Percentiles rank a stretch among this genome's conserved stretches.
These are phyloP conservation scores for Poecile atricapillus DNA, from an alignment of 2,113 vertebrate genomes.

Conservation along the genomic window DNA sequence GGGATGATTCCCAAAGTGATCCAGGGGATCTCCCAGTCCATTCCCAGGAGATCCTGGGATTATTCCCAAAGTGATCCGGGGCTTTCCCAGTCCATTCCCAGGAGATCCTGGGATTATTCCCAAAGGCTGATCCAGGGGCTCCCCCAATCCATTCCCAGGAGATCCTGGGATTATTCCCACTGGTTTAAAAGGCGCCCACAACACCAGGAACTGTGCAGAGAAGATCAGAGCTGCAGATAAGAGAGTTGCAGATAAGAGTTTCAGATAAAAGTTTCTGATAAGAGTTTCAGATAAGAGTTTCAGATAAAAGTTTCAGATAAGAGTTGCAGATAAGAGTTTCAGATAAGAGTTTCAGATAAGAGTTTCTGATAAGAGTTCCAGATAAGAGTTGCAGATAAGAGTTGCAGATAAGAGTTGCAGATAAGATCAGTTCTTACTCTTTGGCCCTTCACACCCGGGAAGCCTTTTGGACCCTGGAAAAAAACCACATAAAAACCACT, in stretches of 20 bases:
- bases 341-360: neutral
- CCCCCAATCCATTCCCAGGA: no score
- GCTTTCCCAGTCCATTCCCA: neutral
- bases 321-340: neutral
- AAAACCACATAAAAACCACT: neutral
- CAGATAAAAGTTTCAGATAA: neutral
- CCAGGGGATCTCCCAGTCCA: neutral
- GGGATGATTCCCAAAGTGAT: neutral
- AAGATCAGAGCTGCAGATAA: neutral
- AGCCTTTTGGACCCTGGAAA: conserved; percentile 79
- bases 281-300: neutral
- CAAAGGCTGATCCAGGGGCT: neutral
- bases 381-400: neutral
- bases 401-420: neutral
- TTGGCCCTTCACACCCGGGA: conserved; percentile 77
- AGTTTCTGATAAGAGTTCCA: neutral
- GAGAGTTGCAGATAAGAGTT: no score
- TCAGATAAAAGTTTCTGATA: neutral
- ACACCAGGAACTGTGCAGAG: fast-evolving
- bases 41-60: neutral
- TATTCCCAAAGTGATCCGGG: neutral
- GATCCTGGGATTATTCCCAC: neutral
- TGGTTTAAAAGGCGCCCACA: neutral
- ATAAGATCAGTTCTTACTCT: conserved; percentile 66
- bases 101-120: neutral